Base-by-base conservation (phyloP, 1,140 invertebrate species). In the Brachionus rotundiformis region DNA sequence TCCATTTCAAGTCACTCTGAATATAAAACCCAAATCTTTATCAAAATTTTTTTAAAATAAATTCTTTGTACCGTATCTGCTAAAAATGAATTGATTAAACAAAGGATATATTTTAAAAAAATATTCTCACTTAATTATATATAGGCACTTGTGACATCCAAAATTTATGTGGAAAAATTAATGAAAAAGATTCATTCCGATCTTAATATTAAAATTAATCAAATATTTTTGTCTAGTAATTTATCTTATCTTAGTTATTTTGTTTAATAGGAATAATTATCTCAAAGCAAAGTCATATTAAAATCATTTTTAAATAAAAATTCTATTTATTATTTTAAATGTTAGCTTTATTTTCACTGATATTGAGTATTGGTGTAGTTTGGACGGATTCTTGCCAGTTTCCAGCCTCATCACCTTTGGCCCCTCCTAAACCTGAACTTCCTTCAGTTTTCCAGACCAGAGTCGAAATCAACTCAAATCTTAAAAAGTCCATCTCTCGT, bases 391-490 rank as follows among this genome's bases (percentile, higher is more conserved):
- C 29, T 36, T 68, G 63, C 16, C 31, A 33, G n/a, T 68, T 68
- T 68, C 63, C 63, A 19, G 31, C 27, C 6, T 36, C 63, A 68
- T 68, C 33, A 6, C 16, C 29, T 68, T 16, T 68, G 3, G 13
- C 41, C 23, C 73, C 73, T 25, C 47, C 76, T 16, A 63, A 79
- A 27, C 76, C 76, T 5, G 76, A 59, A 16, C 29, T 79, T 39
- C 76, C 76, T 10, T 8, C 13, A 19, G 76, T 79, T 33, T 79
- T 79, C 25, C 33, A 54, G 8, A 79, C 47, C 7, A 47, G 76
- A 25, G 54, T 79, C 3, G 76, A 79, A 79, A 54, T 79, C 23
- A 79, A 79, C 27, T 23, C 59, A 11, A 29, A 79, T 59, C 16
- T 19, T 3, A 79, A 79, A 13, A 6, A 54, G 5, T 36, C 29